Conservation (phyloP, 2,888 invertebrate species). For the Theretra japonica region DNA sequence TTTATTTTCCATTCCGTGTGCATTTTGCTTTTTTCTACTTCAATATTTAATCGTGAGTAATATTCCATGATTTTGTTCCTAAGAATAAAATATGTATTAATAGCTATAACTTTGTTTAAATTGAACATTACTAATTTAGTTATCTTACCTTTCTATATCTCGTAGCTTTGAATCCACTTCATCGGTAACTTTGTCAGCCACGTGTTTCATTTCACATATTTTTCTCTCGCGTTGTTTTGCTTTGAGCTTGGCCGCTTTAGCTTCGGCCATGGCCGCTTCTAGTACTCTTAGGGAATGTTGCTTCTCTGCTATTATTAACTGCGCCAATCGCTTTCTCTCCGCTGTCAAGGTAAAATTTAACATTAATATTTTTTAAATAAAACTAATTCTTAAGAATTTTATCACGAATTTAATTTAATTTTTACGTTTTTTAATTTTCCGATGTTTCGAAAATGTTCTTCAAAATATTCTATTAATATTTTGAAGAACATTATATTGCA, state of each 20-base stretch:
- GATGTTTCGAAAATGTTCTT: too few species aligned
- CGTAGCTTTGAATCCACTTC: constrained; percentile 71
- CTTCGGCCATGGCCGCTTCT: constrained; percentile 78
- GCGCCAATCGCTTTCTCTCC: constrained; percentile 75
- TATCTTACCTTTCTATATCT: constrained; percentile 69
- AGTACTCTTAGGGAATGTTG: constrained; percentile 75
- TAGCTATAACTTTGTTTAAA: neutral
- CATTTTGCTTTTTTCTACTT: constrained; percentile 83
- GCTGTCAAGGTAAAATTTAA: constrained; percentile 54
- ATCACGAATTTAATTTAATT: too few species aligned
- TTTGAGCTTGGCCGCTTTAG: constrained; percentile 68
- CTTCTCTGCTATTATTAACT: constrained; percentile 78
- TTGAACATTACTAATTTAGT: neutral
- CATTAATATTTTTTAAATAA: neutral
- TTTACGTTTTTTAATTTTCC: too few species aligned
- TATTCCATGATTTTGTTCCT: constrained; percentile 86
- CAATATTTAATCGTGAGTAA: constrained; percentile 86
- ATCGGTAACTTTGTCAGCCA: constrained; percentile 63
- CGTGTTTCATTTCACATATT: constrained; percentile 57
- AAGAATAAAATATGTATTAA: constrained; percentile 17
- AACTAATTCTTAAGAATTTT: too few species aligned
- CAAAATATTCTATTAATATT: too few species aligned
- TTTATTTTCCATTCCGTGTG: constrained; percentile 85
- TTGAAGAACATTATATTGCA: too few species aligned
- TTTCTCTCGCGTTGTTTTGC: constrained; percentile 63